phyloP scores from a whole-genome alignment of 1,140 invertebrate species.

The Harpegnathos saltator region DNA sequence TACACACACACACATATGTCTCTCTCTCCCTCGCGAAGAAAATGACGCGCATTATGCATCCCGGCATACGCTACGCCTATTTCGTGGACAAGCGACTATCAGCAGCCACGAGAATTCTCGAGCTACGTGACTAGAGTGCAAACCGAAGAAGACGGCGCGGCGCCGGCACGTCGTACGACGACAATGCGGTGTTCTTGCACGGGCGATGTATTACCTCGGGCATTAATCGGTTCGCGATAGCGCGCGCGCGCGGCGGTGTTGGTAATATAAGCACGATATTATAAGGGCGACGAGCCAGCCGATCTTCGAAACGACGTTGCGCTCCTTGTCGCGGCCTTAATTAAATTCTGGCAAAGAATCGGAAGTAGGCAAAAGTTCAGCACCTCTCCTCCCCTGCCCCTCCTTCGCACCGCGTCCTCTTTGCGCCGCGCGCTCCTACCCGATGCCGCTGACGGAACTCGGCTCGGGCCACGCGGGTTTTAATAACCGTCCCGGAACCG shows the following conservation, averaged over 20 bases:
- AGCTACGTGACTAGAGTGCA: constrained; percentile 53
- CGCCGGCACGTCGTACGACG: constrained; percentile 41
- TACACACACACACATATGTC: too few species aligned
- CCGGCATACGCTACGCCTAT: constrained; percentile 43
- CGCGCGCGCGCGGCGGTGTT: constrained; percentile 21
- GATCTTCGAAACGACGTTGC: constrained; percentile 55
- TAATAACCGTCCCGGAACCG: constrained; percentile 70
- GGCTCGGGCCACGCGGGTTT: constrained; percentile 73
- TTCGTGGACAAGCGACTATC: constrained; percentile 57
- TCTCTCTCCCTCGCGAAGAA: background rate
- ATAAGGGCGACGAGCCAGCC: constrained; percentile 38
- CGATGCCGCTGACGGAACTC: constrained; percentile 52
- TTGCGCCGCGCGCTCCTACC: too few species aligned
- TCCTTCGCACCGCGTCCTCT: background rate
- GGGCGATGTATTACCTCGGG: constrained; percentile 56
- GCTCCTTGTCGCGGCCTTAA: constrained; percentile 69
- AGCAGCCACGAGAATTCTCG: constrained; percentile 53
- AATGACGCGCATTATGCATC: constrained; percentile 17
- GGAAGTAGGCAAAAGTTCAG: constrained; percentile 68
- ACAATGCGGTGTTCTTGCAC: constrained; percentile 59
- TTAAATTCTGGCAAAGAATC: constrained; percentile 76
- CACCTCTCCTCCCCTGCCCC: background rate
- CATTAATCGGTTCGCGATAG: constrained; percentile 55
- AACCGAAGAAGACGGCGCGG: constrained; percentile 44
- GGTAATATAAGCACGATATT: constrained; percentile 58